These are phyloP conservation scores for Spheniscus mendiculus DNA, from an alignment of 2,113 vertebrate species.

Conservation along the genomic window DNA sequence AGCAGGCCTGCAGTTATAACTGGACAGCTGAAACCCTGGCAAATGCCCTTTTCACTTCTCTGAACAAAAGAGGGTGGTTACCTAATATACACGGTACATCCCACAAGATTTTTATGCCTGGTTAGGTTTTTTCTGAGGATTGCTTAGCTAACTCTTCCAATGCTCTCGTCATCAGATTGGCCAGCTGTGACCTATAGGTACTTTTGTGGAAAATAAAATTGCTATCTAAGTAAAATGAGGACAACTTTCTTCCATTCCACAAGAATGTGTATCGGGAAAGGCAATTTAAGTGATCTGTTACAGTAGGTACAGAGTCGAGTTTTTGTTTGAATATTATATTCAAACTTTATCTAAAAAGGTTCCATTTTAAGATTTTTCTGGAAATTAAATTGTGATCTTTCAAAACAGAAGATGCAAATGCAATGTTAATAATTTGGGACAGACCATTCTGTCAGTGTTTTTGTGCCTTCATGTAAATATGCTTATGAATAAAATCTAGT, in stretches of 20 bases:
- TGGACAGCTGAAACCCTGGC: background rate
- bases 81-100: rapidly evolving
- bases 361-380: background rate
- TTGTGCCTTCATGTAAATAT: background rate
- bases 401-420: background rate
- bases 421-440: background rate
- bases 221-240: background rate
- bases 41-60: background rate
- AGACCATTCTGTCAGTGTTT: background rate
- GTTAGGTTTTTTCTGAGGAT: background rate
- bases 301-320: rapidly evolving
- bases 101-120: background rate
- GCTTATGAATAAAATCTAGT: background rate
- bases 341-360: background rate
- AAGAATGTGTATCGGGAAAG: background rate
- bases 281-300: background rate
- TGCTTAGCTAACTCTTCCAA: background rate
- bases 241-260: background rate
- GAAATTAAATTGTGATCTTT: background rate
- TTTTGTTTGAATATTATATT: background rate
- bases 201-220: background rate
- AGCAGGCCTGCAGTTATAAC: background rate
- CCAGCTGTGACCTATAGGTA: background rate
- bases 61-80: background rate
- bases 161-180: background rate